These are phyloP conservation scores for Eospalax fontanierii DNA, from an alignment of 2,797 vertebrate species.

Conservation along the genomic window DNA sequence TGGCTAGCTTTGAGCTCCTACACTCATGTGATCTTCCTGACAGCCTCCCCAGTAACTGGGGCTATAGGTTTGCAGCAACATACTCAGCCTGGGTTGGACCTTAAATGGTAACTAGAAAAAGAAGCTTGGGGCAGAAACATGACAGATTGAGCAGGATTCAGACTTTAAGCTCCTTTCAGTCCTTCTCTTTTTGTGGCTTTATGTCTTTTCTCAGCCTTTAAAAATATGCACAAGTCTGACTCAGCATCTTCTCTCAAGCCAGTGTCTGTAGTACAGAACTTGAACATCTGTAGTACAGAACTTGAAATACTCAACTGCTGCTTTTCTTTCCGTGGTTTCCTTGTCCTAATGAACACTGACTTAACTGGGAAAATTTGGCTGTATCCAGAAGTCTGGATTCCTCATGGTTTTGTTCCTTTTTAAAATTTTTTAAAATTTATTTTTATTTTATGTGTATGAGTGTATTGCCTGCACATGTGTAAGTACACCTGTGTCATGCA, in stretches of 20 bases:
- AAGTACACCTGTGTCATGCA: too few relatives aligned
- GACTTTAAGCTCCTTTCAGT: background rate
- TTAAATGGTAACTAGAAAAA: slow-evolving; percentile 12
- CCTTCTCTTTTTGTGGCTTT: slow-evolving; percentile 35
- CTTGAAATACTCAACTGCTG: slow-evolving; percentile 21
- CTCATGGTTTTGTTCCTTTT: background rate
- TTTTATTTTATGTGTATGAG: too few relatives aligned
- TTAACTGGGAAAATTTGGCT: background rate
- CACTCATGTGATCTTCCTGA: background rate
- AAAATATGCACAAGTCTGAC: slow-evolving; percentile 55
- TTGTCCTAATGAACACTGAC: background rate
- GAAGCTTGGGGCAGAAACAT: background rate
- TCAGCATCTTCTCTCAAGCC: slow-evolving; percentile 11
- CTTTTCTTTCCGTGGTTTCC: slow-evolving; percentile 20
- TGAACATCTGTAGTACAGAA: background rate
- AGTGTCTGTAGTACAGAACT: background rate
- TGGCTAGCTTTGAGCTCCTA: background rate
- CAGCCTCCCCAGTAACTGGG: background rate
- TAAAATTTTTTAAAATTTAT: too few relatives aligned
- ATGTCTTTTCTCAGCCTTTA: slow-evolving; percentile 3
- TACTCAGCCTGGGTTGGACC: background rate
- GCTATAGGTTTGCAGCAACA: background rate
- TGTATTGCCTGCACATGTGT: too few relatives aligned
- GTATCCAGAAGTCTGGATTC: background rate
- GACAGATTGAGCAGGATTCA: background rate